These are phyloP conservation scores for Myripristis jacobus DNA, from an alignment of 2,797 vertebrate genomes.

Conservation along the genomic window DNA sequence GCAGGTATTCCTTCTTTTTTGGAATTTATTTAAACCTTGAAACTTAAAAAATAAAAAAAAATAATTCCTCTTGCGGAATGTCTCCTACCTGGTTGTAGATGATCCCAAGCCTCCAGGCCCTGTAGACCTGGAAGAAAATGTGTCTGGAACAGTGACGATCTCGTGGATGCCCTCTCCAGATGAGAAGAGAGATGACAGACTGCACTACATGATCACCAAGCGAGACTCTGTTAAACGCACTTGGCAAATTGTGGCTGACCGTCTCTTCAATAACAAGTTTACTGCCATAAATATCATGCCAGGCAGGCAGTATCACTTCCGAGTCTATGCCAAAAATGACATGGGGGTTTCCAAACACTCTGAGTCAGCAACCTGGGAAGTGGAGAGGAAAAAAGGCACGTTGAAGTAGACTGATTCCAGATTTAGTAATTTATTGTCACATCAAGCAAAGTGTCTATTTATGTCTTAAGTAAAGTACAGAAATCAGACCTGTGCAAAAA, in stretches of 20 bases:
- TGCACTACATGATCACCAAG: slow-evolving; percentile 87
- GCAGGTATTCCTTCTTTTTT: neutral
- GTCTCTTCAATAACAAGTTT: slow-evolving; percentile 89
- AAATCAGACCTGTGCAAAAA: too few species aligned
- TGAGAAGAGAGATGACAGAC: slow-evolving; percentile 83
- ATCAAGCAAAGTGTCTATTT: too few species aligned
- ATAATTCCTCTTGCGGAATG: too few species aligned
- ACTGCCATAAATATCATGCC: slow-evolving; percentile 87
- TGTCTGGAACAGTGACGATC: slow-evolving; percentile 86
- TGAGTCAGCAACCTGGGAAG: slow-evolving; percentile 86
- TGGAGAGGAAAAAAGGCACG: slow-evolving; percentile 81
- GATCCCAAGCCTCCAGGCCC: slow-evolving; percentile 88
- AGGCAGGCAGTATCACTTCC: slow-evolving; percentile 88
- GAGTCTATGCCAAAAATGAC: slow-evolving; percentile 89
- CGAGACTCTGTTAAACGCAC: slow-evolving; percentile 81
- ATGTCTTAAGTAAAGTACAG: too few species aligned
- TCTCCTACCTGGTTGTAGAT: slow-evolving; percentile 73
- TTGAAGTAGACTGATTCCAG: slow-evolving; percentile 4
- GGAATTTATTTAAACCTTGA: neutral
- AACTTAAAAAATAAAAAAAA: too few species aligned
- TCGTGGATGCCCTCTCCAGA: slow-evolving; percentile 89
- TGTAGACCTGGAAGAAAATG: slow-evolving; percentile 85
- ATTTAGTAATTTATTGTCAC: too few species aligned
- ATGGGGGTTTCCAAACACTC: slow-evolving; percentile 87
- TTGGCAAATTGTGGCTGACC: slow-evolving; percentile 85